phyloP scores from a whole-genome alignment of 1,140 invertebrate species.

The Drosophila virilis region DNA sequence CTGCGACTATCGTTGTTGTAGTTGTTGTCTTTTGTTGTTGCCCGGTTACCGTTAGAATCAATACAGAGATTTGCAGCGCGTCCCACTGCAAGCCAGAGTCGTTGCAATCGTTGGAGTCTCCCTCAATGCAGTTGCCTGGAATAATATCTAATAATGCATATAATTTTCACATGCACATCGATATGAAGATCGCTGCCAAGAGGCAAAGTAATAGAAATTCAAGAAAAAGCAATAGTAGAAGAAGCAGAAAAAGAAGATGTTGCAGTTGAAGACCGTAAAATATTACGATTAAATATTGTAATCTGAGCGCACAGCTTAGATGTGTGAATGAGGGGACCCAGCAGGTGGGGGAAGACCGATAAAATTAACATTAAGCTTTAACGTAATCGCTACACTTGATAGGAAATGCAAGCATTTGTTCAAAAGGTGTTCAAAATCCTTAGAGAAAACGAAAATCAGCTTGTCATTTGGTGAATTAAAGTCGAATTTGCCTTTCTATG shows the following conservation, averaged over 20 bases:
- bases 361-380: conserved; percentile 56
- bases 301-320: conserved; percentile 21
- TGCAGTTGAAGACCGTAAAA: conserved; percentile 53
- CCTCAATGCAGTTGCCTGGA: conserved; percentile 18
- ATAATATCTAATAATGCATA: conserved; percentile 82
- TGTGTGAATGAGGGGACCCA: not conserved
- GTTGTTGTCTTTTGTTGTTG: conserved; percentile 34
- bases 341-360: conserved; percentile 1
- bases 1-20: conserved; percentile 49
- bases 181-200: conserved; percentile 32
- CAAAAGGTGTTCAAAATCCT: not conserved
- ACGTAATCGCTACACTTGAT: conserved; percentile 22
- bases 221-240: not conserved
- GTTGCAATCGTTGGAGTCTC: not conserved
- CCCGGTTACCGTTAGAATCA: conserved; percentile 47
- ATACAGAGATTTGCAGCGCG: conserved; percentile 30
- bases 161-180: conserved; percentile 74
- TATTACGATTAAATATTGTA: conserved; percentile 78
- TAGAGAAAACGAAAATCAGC: no score
- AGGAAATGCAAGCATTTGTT: not conserved
- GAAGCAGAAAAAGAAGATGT: not conserved
- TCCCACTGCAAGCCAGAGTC: conserved; percentile 15
- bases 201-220: conserved; percentile 17
- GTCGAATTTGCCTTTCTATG: not conserved
- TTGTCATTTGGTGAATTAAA: no score